phyloP scores from a whole-genome alignment of 2,888 invertebrate species.

The Rhopalosiphum nymphaeae region DNA sequence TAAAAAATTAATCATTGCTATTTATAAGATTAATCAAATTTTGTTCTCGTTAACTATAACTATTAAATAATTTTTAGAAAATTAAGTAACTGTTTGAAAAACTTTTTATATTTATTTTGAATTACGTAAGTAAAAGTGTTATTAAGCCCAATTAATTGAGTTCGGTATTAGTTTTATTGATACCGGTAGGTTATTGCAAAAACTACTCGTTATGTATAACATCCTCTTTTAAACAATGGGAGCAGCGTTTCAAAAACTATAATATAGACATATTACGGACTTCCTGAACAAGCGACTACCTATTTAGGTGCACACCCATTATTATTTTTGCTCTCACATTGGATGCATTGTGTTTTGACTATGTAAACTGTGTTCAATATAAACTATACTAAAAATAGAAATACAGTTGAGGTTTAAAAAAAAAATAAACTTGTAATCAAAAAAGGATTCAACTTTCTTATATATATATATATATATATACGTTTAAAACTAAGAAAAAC shows the following conservation, averaged over 20 bases:
- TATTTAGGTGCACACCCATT: conserved; percentile 44
- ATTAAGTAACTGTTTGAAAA: neutral
- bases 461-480: neutral
- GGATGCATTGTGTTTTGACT: conserved; percentile 43
- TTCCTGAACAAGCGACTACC: conserved; percentile 29
- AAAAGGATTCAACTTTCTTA: conserved; percentile 19
- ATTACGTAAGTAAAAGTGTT: neutral
- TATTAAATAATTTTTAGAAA: neutral
- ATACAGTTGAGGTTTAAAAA: neutral
- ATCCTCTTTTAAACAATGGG: conserved; percentile 60
- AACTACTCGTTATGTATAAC: conserved; percentile 20
- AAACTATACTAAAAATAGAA: neutral
- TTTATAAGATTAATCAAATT: neutral
- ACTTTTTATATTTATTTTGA: neutral
- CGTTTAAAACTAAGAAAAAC: neutral
- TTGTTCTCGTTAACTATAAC: neutral
- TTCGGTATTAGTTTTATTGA: conserved; percentile 42
- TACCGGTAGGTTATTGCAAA: conserved; percentile 41
- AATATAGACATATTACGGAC: conserved; percentile 49
- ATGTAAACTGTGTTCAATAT: neutral
- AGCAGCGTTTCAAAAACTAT: conserved; percentile 50
- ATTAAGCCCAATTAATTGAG: conserved; percentile 19
- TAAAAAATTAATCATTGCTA: neutral
- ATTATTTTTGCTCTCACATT: conserved; percentile 53
- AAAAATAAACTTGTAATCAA: conserved; percentile 16